Evolutionary conservation across 2,888 invertebrate genomes (phyloP), one percentile per base, ranked within the genome.

Genomic region (Mermis nigrescens): DNA sequence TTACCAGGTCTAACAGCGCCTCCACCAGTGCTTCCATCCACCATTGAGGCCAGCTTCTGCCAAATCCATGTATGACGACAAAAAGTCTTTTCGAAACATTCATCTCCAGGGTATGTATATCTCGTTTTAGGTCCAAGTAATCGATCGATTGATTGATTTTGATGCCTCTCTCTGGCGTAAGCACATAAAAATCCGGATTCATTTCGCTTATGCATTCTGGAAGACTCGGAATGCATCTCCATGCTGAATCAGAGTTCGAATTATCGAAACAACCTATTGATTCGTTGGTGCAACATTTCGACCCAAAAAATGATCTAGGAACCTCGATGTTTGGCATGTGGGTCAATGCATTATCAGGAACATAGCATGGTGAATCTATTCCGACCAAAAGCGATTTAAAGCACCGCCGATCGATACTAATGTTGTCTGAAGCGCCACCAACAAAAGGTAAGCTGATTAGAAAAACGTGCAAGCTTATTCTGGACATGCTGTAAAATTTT

Each of bases 61-160:
- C 55, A 31, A 59, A 59, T 22, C 59, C 59, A 46, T 59, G 59
- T 2, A 59, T 45, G 3, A 59, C 31, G 22, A 59, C 45, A 29
- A 32, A 59, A 2, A 55, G 22, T 7, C 28, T 1, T 28, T 26
- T 26, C 28, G 2, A 12, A 2, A 29, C 3, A 22, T 55, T 55
- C 3, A 59, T n/a, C 1, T 4, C 2, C 55, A 46, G 22, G 4
- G 22, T 7, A 4, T 7, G 3, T n/a, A 53, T n/a, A 15, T 27
- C n/a, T 29, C 27, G 7, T 7, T 4, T 29, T 7, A 29, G 15
- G 22, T 53, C 29, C 12, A 53, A 53, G 22, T 19, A 53, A 29
- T 53, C 54, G 54, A 53, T 29, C 27, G 4, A 12, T 29, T 53
- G 54, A 29, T 7, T 4, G 12, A 29, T 4, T 31, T 28, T 53